A percentile compares a stretch with the other conserved stretches of the same genome.
Evolutionary conservation across 2,888 invertebrate species (phyloP).

Genomic region (Galerucella pusilla): DNA sequence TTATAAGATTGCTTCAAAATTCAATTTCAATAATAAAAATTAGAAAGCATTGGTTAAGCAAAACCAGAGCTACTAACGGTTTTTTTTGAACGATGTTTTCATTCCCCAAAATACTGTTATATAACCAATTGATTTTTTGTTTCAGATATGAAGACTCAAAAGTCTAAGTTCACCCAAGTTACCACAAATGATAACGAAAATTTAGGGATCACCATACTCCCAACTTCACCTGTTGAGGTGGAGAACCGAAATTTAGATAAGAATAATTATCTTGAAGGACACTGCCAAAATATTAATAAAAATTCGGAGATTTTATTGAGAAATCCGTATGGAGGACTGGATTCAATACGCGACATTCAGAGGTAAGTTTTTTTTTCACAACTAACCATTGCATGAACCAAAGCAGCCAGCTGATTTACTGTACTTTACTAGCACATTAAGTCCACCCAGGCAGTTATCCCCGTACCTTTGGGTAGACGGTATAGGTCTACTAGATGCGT

Average conservation of each 20-base stretch:
- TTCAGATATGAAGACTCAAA: constrained; percentile 51
- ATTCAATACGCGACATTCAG: constrained; percentile 51
- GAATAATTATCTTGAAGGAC: constrained; percentile 45
- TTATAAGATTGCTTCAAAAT: too few species aligned
- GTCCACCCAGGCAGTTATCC: too few species aligned
- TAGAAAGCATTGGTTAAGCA: too few species aligned
- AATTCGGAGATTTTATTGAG: constrained; percentile 60
- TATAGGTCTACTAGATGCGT: too few species aligned
- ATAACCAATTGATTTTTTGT: constrained; percentile 12
- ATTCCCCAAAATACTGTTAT: background rate
- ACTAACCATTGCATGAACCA: too few species aligned
- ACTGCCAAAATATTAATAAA: constrained; percentile 51
- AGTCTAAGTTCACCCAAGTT: constrained; percentile 62
- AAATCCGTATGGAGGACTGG: constrained; percentile 50
- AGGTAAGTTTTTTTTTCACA: constrained; percentile 34
- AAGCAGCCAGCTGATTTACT: too few species aligned
- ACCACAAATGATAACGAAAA: constrained; percentile 61
- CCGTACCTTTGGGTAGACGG: too few species aligned
- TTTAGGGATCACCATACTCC: constrained; percentile 54
- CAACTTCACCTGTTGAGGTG: constrained; percentile 50
- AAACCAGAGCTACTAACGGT: too few species aligned
- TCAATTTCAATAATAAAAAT: too few species aligned
- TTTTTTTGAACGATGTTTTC: too few species aligned
- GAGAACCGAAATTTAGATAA: constrained; percentile 54
- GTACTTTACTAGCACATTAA: too few species aligned